These are phyloP conservation scores for Tachypleus tridentatus DNA, from an alignment of 1,140 invertebrate genomes.

Conservation along the genomic window DNA sequence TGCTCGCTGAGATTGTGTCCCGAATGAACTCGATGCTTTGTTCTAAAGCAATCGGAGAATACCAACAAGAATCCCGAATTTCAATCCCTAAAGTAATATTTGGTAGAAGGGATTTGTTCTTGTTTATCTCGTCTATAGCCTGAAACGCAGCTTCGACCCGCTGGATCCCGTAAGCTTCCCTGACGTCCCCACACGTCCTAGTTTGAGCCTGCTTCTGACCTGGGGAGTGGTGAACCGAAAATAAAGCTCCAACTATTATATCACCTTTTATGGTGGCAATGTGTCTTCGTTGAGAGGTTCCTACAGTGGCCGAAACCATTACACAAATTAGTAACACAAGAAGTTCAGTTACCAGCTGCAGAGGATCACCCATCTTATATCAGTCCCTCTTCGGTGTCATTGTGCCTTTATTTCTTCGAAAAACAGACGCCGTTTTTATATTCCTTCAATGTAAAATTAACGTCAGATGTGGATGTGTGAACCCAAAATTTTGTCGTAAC, in stretches of 20 bases:
- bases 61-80: slow-evolving; percentile 68
- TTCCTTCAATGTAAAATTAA: no score
- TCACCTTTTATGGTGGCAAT: slow-evolving; percentile 37
- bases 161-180: slow-evolving; percentile 67
- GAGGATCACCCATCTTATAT: no score
- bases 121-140: slow-evolving; percentile 45
- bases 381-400: no score
- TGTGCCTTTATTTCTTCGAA: no score
- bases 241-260: slow-evolving; percentile 57
- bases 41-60: slow-evolving; percentile 56
- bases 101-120: slow-evolving; percentile 35
- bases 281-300: no score
- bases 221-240: slow-evolving; percentile 56
- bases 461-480: no score
- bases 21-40: slow-evolving; percentile 61
- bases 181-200: slow-evolving; percentile 47
- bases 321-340: no score
- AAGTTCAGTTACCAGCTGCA: no score
- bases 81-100: slow-evolving; percentile 57
- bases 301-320: no score
- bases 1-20: slow-evolving; percentile 45
- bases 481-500: no score
- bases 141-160: slow-evolving; percentile 53
- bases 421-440: no score
- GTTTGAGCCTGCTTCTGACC: slow-evolving; percentile 38